Conservation (phyloP, 2,113 vertebrate genomes). For the Theristicus caerulescens region DNA sequence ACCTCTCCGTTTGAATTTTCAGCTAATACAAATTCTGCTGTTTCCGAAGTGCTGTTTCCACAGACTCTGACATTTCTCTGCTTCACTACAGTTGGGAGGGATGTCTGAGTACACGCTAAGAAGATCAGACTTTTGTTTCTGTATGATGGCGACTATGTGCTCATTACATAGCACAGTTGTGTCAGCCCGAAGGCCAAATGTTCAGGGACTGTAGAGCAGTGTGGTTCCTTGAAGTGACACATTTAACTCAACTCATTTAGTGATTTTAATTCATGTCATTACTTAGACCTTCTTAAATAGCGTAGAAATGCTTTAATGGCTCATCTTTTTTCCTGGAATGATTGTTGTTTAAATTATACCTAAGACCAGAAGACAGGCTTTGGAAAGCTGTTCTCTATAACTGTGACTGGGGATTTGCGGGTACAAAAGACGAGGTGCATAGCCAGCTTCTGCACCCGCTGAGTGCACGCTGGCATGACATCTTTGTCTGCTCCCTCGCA, state of each 20-base stretch:
- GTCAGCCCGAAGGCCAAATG: background rate
- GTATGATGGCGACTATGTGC: background rate
- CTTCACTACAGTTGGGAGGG: background rate
- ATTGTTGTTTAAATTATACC: background rate
- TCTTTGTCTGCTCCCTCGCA: background rate
- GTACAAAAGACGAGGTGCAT: background rate
- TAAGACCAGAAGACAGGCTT: background rate
- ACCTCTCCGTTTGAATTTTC: background rate
- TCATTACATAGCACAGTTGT: background rate
- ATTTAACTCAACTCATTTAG: background rate
- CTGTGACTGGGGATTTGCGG: background rate
- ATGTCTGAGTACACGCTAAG: background rate
- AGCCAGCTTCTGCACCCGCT: background rate
- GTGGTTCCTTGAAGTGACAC: background rate
- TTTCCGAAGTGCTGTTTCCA: background rate
- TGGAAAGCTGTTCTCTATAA: background rate
- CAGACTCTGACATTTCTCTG: background rate
- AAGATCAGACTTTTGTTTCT: background rate
- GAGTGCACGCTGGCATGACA: fast-evolving
- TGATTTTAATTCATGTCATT: background rate
- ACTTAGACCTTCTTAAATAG: background rate
- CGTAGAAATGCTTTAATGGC: background rate
- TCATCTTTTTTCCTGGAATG: background rate
- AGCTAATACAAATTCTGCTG: background rate
- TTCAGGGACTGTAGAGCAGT: background rate